phyloP scores from a whole-genome alignment of 64 coral and sea anemone species.

The Porites lutea region DNA sequence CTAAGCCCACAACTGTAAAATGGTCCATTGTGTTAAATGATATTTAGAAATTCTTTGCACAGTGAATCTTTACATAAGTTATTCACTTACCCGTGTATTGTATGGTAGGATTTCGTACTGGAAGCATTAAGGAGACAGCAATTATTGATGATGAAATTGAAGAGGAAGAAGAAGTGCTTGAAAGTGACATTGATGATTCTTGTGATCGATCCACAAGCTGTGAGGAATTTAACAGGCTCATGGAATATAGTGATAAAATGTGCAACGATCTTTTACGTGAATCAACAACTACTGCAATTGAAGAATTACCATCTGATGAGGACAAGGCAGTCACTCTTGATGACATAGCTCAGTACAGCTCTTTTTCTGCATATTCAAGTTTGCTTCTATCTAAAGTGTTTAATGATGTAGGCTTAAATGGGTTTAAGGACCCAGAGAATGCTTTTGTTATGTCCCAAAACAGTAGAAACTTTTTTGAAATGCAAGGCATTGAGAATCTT shows the following conservation, averaged over 20 bases:
- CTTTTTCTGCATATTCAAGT: slow-evolving; percentile 80
- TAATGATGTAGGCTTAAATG: slow-evolving; percentile 70
- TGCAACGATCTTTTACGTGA: slow-evolving; percentile 65
- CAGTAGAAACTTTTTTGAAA: slow-evolving; percentile 46
- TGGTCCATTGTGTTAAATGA: no score
- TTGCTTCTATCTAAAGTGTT: slow-evolving; percentile 78
- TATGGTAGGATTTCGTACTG: not conserved
- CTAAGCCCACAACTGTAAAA: no score
- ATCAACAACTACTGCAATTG: slow-evolving; percentile 44
- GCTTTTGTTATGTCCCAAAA: slow-evolving; percentile 25
- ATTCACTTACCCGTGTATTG: not conserved
- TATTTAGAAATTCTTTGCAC: no score
- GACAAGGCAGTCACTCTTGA: slow-evolving; percentile 41
- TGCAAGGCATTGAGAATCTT: slow-evolving; percentile 33
- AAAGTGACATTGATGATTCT: slow-evolving; percentile 45
- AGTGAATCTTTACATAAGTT: not conserved
- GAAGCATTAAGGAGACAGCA: slow-evolving; percentile 74
- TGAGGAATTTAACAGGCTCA: slow-evolving; percentile 73
- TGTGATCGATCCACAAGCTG: slow-evolving; percentile 25
- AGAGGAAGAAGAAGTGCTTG: slow-evolving; percentile 36
- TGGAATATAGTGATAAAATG: slow-evolving; percentile 75
- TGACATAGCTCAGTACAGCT: slow-evolving; percentile 52
- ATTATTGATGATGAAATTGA: slow-evolving; percentile 81
- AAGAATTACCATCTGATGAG: slow-evolving; percentile 9
- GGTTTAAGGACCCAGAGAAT: slow-evolving; percentile 17